Percentiles rank a stretch among this genome's conserved stretches.
phyloP scores from a whole-genome alignment of 2,113 vertebrate genomes.

The Sterna hirundo region DNA sequence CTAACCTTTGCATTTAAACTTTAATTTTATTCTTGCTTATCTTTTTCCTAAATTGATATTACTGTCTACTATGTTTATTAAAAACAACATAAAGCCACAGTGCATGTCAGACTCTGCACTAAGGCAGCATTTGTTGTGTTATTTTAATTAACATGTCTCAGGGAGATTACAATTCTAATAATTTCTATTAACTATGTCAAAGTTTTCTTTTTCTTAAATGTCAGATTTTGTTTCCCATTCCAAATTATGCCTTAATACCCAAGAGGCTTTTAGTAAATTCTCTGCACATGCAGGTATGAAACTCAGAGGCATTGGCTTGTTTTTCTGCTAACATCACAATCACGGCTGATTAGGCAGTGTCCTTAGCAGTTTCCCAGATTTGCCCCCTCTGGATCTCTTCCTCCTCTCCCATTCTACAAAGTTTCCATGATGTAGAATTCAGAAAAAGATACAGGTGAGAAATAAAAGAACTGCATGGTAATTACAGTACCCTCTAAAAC shows the following conservation, averaged over 20 bases:
- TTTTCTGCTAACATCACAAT: background rate
- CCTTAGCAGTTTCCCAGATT: background rate
- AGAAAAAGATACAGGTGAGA: background rate
- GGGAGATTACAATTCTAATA: conserved; percentile 29
- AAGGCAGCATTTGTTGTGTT: conserved; percentile 9
- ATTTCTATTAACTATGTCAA: conserved; percentile 23
- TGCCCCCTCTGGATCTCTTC: background rate
- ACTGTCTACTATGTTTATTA: conserved; percentile 60
- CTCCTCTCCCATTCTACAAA: background rate
- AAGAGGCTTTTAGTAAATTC: background rate
- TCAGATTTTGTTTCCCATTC: conserved; percentile 12
- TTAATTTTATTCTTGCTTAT: conserved; percentile 63
- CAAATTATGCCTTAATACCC: background rate
- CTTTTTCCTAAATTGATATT: conserved; percentile 59
- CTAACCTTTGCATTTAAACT: conserved; percentile 69
- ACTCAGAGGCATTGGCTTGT: background rate
- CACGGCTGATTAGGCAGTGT: background rate
- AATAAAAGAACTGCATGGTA: background rate
- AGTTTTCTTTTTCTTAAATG: background rate
- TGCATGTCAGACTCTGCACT: conserved; percentile 23
- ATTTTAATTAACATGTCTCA: conserved; percentile 43
- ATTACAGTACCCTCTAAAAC: background rate
- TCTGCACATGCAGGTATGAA: background rate
- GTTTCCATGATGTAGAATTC: background rate
- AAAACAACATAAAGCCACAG: conserved; percentile 56